Evolutionary conservation across 2,797 vertebrate genomes (phyloP).

Genomic region (Neosalanx taihuensis): DNA sequence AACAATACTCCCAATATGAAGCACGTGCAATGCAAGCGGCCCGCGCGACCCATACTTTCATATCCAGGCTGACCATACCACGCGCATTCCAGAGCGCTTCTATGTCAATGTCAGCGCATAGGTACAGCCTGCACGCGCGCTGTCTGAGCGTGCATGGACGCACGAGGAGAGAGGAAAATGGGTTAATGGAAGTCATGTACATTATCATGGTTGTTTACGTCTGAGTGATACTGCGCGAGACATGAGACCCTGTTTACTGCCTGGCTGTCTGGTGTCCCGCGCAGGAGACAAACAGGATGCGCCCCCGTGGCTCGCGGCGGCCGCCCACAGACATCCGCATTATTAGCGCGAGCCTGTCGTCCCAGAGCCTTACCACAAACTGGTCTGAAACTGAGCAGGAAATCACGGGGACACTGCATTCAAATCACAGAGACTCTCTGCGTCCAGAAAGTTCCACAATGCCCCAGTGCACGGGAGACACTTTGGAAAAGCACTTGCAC

Average conservation of each 20-base stretch:
- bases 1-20: slow-evolving; percentile 65
- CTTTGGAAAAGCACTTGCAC: not conserved
- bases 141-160: too few relatives aligned
- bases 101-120: not conserved
- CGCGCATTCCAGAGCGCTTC: not conserved
- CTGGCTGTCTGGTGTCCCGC: not conserved
- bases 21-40: slow-evolving; percentile 40
- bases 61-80: slow-evolving; percentile 42
- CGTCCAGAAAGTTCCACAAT: slow-evolving; percentile 26
- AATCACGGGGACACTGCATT: slow-evolving; percentile 34
- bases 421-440: slow-evolving; percentile 36
- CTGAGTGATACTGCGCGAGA: too few relatives aligned
- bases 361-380: slow-evolving; percentile 47
- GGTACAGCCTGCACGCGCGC: too few relatives aligned
- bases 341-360: slow-evolving; percentile 25
- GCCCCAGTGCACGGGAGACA: slow-evolving; percentile 1
- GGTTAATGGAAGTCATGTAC: too few relatives aligned
- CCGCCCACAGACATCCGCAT: slow-evolving; percentile 56
- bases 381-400: slow-evolving; percentile 45
- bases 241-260: not conserved
- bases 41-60: slow-evolving; percentile 3
- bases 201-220: too few relatives aligned
- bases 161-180: too few relatives aligned
- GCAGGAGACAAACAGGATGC: slow-evolving; percentile 66
- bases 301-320: slow-evolving; percentile 48